Conservation (phyloP, 1,140 invertebrate genomes). For the Nasonia longicornis region DNA sequence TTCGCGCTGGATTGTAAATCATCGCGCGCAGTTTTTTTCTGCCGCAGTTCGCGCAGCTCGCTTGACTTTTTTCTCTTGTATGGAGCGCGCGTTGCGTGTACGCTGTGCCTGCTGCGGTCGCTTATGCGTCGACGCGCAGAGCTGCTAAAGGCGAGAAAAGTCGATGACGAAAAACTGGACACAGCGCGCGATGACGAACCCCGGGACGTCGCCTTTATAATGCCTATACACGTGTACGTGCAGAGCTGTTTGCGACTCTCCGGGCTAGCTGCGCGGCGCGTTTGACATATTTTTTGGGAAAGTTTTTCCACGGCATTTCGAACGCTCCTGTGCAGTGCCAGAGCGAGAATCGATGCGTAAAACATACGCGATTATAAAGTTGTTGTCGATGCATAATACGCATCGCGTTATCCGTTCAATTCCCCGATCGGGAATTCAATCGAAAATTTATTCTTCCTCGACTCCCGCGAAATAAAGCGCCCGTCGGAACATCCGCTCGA, state of each 20-base stretch:
- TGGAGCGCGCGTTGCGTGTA: neutral
- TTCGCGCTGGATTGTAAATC: conserved; percentile 43
- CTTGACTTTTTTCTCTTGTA: neutral
- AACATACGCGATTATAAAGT: too few species aligned
- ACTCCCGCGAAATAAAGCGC: neutral
- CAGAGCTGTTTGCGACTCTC: neutral
- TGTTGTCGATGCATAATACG: neutral
- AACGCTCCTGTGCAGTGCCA: too few species aligned
- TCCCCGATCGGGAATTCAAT: too few species aligned
- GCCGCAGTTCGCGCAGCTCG: neutral
- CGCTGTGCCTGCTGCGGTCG: neutral
- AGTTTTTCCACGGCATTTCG: too few species aligned
- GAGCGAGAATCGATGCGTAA: too few species aligned
- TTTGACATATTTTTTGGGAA: neutral
- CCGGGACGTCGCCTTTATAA: neutral
- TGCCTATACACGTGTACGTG: neutral
- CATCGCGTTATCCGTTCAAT: neutral
- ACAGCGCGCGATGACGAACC: neutral
- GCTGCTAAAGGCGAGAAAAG: neutral
- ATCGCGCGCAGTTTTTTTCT: conserved; percentile 9
- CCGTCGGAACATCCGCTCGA: neutral
- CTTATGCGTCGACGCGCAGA: too few species aligned
- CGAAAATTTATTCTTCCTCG: neutral
- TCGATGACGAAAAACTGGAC: too few species aligned
- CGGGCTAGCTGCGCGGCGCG: neutral